phyloP scores from a whole-genome alignment of 2,888 invertebrate species.

The Meteorus colon region DNA sequence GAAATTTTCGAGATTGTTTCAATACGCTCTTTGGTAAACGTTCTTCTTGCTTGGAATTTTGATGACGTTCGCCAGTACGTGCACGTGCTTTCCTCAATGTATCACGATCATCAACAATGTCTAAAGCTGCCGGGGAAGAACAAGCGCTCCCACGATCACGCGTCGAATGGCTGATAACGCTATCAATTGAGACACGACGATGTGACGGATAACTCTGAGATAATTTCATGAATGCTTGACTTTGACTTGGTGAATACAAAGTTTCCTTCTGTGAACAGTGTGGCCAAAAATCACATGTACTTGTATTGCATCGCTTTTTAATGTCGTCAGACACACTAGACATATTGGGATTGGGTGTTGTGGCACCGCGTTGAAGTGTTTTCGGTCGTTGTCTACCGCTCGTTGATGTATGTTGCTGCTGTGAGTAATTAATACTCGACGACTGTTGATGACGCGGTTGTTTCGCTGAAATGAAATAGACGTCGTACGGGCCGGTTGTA shows the following conservation, averaged over 20 bases:
- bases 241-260: constrained; percentile 64
- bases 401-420: constrained; percentile 64
- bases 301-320: constrained; percentile 74
- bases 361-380: constrained; percentile 73
- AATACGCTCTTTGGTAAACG: constrained; percentile 61
- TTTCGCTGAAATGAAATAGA: constrained; percentile 67
- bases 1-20: constrained; percentile 61
- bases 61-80: constrained; percentile 45
- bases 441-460: constrained; percentile 57
- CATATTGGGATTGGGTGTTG: constrained; percentile 71
- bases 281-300: constrained; percentile 80
- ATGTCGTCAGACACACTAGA: constrained; percentile 62
- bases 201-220: constrained; percentile 77
- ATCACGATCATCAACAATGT: constrained; percentile 66
- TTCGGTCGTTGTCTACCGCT: constrained; percentile 68
- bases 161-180: constrained; percentile 50
- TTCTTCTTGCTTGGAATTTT: constrained; percentile 59
- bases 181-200: constrained; percentile 71
- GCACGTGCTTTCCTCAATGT: constrained; percentile 53
- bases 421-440: constrained; percentile 33
- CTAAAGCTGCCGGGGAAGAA: constrained; percentile 72
- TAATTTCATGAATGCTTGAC: constrained; percentile 71
- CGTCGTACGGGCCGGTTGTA: constrained; percentile 59
- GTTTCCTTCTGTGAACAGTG: constrained; percentile 75
- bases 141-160: constrained; percentile 63